Conservation (phyloP, 2,888 invertebrate species). For the Eupithecia dodoneata region DNA sequence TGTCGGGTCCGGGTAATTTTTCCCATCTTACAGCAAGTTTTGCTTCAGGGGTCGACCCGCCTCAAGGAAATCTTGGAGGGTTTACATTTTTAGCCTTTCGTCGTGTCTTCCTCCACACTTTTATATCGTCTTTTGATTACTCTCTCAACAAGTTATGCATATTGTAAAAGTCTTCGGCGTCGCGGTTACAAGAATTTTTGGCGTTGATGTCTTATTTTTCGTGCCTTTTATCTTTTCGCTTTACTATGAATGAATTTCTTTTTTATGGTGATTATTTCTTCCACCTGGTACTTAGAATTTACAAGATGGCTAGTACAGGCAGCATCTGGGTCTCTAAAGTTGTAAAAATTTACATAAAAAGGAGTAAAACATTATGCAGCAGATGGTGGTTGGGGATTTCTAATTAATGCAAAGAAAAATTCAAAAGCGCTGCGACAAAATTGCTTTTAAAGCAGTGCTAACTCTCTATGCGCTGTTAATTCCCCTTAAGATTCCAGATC, state of each 20-base stretch:
- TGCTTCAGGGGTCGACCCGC: conserved; percentile 75
- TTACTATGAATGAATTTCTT: conserved; percentile 71
- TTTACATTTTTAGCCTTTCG: conserved; percentile 83
- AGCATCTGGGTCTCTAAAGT: conserved; percentile 20
- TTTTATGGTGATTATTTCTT: conserved; percentile 61
- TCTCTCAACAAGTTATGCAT: conserved; percentile 84
- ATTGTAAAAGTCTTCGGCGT: conserved; percentile 77
- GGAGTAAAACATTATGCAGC: conserved; percentile 26
- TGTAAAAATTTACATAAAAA: conserved; percentile 26
- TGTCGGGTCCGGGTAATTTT: conserved; percentile 78
- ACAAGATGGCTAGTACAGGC: conserved; percentile 22
- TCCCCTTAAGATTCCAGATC: conserved; percentile 78
- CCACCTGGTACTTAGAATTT: conserved; percentile 33
- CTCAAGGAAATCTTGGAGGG: conserved; percentile 79
- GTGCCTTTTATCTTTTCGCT: conserved; percentile 70
- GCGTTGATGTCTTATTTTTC: conserved; percentile 73
- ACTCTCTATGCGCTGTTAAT: conserved; percentile 75
- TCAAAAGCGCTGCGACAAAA: conserved; percentile 38
- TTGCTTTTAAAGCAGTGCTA: conserved; percentile 72
- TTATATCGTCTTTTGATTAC: conserved; percentile 84
- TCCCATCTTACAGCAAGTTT: conserved; percentile 82
- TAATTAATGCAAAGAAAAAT: conserved; percentile 40
- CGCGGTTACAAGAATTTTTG: conserved; percentile 72
- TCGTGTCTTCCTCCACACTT: conserved; percentile 80
- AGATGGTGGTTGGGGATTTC: conserved; percentile 26